Evolutionary conservation across 2,888 invertebrate genomes (phyloP), one percentile per base, ranked within the genome.

Genomic region (Acrobasis consociella): DNA sequence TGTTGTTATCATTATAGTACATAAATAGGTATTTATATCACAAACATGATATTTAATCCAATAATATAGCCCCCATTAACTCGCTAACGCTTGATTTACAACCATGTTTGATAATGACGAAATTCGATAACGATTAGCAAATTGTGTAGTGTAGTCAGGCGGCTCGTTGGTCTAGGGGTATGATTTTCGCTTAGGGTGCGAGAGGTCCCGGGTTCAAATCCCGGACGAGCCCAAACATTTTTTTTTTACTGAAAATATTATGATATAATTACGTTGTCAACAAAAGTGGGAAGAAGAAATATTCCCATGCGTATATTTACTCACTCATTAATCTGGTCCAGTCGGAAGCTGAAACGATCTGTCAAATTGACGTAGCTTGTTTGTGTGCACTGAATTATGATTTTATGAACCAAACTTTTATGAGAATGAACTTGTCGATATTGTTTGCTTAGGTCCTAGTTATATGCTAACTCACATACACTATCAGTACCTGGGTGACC

Each of bases 151-250:
- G 5, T 13, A n/a, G 13, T 46, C 17, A 56, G 42, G 9, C 64
- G 86, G 86, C 86, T 87, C 87, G 86, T 89, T 88, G 83, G 87
- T 91, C 88, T 89, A 91, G 89, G 88, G 89, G 89, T 91, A 91
- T 91, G 90, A 91, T 91, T 91, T 87, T 90, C 91, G 91, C 90
- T 91, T 91, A 85, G 90, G 90, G 90, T 93, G 91, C 90, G 91
- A 91, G 90, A 91, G 91, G 91, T 91, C 89, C 90, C 91, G 91
- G 91, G 91, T 92, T 91, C 90, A 91, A 91, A 90, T 91, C 91
- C 91, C 91, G 90, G 91, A 91, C 89, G 90, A 90, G 91, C 89
- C 90, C 91, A 75, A 78, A 16, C 16, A 42, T 0, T 46, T n/a
- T 46, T n/a, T 46, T 46, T 46, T 46, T 13, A 46, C 5, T 13